Evolutionary conservation across 2,113 vertebrate species (phyloP).

Genomic region (Aldabrachelys gigantea): DNA sequence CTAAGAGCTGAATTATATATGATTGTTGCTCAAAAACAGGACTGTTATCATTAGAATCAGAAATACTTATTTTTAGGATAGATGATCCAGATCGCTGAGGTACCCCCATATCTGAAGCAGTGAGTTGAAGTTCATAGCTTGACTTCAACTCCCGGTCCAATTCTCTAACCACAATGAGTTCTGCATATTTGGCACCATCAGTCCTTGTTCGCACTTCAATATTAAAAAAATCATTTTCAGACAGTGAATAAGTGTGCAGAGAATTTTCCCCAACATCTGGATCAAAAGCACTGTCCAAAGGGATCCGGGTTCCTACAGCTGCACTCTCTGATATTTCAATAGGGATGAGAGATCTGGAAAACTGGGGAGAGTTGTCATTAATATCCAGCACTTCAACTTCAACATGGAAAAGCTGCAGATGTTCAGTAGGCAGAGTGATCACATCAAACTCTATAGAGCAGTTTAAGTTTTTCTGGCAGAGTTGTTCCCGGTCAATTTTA

Average conservation of each 20-base stretch:
- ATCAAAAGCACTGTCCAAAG: constrained; percentile 92
- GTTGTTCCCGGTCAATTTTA: constrained; percentile 94
- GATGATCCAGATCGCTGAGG: constrained; percentile 93
- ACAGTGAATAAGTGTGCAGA: constrained; percentile 91
- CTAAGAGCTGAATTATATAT: constrained; percentile 87
- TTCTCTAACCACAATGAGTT: constrained; percentile 91
- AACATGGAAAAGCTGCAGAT: constrained; percentile 96
- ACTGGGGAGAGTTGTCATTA: constrained; percentile 96
- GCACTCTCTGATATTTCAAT: constrained; percentile 97
- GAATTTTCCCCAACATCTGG: constrained; percentile 95
- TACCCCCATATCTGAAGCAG: constrained; percentile 91
- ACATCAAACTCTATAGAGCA: constrained; percentile 98
- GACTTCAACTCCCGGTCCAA: constrained; percentile 91
- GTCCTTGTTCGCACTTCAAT: constrained; percentile 93
- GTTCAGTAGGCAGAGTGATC: constrained; percentile 94
- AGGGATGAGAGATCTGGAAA: constrained; percentile 91
- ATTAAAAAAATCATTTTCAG: constrained; percentile 90
- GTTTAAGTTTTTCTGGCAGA: constrained; percentile 94
- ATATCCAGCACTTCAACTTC: constrained; percentile 97
- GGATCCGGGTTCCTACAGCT: constrained; percentile 92
- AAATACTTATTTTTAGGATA: constrained; percentile 91
- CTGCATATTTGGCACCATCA: constrained; percentile 94
- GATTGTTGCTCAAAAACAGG: constrained; percentile 90
- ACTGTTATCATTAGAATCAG: constrained; percentile 98
- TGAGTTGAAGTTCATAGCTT: constrained; percentile 91